These are phyloP conservation scores for Leptocoma aspasia DNA, from an alignment of 2,113 vertebrate species.

Conservation along the genomic window DNA sequence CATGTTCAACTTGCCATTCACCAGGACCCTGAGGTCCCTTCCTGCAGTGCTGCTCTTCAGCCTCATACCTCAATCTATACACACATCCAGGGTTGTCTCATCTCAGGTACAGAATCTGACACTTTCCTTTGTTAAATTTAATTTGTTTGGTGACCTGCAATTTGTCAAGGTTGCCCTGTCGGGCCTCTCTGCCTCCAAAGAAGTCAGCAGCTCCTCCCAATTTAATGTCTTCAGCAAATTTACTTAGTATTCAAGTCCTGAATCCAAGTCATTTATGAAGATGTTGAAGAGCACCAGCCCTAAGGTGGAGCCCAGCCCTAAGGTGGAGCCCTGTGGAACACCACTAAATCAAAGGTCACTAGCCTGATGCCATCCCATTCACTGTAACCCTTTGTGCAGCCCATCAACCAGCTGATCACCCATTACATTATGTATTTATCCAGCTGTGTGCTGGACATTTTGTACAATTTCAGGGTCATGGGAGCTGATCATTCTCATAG, in stretches of 20 bases:
- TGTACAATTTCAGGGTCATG: background rate
- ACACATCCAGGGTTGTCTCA: background rate
- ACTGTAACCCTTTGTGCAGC: background rate
- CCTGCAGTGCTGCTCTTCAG: background rate
- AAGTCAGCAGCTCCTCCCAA: background rate
- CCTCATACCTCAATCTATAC: background rate
- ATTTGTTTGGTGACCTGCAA: background rate
- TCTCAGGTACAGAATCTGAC: background rate
- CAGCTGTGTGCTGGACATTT: background rate
- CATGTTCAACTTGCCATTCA: fast-evolving
- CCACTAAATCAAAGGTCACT: no score
- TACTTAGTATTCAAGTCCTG: background rate
- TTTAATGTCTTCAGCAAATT: background rate
- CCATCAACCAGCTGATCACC: background rate
- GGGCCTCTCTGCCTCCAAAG: background rate
- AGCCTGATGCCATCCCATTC: background rate
- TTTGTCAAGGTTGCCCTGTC: background rate
- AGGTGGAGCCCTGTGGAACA: background rate
- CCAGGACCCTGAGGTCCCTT: background rate
- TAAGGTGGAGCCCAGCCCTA: background rate
- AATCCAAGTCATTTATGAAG: background rate
- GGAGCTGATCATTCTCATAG: background rate
- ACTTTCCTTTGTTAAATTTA: background rate
- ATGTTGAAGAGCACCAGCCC: background rate
- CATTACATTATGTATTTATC: fast-evolving